phyloP scores from a whole-genome alignment of 2,888 invertebrate species.

The Drosophila peninsularis region DNA sequence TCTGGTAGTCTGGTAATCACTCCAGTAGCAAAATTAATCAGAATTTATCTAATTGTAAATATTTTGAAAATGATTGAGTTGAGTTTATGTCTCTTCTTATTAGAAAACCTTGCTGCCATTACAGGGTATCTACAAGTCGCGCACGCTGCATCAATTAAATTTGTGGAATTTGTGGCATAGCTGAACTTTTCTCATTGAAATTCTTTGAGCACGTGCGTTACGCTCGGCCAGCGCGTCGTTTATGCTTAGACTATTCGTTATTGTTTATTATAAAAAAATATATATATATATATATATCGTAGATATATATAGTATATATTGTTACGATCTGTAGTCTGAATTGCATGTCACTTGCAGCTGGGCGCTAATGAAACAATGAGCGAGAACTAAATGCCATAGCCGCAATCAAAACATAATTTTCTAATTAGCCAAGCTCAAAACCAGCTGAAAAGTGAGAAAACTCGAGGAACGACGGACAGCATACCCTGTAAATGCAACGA shows the following conservation, averaged over 20 bases:
- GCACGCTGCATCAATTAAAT: slow-evolving; percentile 4
- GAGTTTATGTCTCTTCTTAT: neutral
- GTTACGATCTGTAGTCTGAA: slow-evolving; percentile 12
- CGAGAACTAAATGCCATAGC: slow-evolving; percentile 28
- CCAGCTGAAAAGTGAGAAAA: neutral
- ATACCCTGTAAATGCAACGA: slow-evolving; percentile 23
- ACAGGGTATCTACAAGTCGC: slow-evolving; percentile 2
- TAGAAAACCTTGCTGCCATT: neutral
- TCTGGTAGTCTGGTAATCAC: neutral
- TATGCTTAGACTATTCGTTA: slow-evolving; percentile 19
- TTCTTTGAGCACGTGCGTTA: slow-evolving; percentile 60
- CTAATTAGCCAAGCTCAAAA: slow-evolving; percentile 41
- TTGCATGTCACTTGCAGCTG: slow-evolving; percentile 59
- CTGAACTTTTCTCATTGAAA: slow-evolving; percentile 54
- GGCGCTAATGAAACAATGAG: slow-evolving; percentile 27
- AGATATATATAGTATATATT: slow-evolving; percentile 1
- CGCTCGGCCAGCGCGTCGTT: slow-evolving; percentile 44
- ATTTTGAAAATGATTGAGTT: neutral
- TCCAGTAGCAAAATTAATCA: neutral
- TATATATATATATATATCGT: neutral
- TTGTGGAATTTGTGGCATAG: slow-evolving; percentile 27
- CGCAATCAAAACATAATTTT: slow-evolving; percentile 49
- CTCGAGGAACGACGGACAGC: neutral
- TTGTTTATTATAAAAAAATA: neutral
- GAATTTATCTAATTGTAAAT: neutral